phyloP scores from a whole-genome alignment of 2,113 vertebrate species.

The Malurus alboscapulatus region DNA sequence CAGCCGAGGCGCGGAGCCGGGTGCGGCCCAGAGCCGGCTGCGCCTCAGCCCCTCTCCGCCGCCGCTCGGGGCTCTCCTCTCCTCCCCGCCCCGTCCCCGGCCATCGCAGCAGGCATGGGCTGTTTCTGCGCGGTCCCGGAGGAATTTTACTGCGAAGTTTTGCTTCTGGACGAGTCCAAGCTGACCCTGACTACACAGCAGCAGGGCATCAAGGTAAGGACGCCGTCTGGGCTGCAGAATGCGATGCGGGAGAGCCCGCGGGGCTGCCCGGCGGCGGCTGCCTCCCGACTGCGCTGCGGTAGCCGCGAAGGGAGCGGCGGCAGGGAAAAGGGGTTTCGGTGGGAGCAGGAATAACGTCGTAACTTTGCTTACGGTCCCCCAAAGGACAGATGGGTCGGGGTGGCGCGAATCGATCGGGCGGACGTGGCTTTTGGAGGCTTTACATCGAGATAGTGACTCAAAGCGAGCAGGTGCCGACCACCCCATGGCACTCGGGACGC shows the following conservation, averaged over 20 bases:
- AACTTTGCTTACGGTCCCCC: not conserved
- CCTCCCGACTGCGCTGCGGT: not conserved
- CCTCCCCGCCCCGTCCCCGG: not conserved
- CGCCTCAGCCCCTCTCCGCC: not conserved
- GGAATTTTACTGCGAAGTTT: constrained; percentile 91
- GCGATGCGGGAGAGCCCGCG: not conserved
- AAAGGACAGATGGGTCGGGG: not conserved
- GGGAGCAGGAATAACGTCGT: not conserved
- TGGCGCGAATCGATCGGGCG: not conserved
- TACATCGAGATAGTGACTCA: not conserved
- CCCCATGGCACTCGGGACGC: not conserved
- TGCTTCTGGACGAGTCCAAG: constrained; percentile 88
- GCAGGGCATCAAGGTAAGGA: constrained; percentile 84
- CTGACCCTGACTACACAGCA: constrained; percentile 83
- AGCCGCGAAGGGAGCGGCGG: not conserved
- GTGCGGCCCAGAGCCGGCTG: not conserved
- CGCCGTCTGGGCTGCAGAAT: not conserved
- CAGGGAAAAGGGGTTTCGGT: not conserved
- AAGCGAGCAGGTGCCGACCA: not conserved
- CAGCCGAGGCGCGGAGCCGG: not conserved
- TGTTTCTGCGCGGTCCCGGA: constrained; percentile 86
- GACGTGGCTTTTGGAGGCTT: not conserved
- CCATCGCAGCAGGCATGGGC: constrained; percentile 76
- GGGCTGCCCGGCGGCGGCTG: not conserved
- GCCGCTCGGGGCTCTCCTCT: not conserved